Conservation (phyloP, 2,797 vertebrate genomes). For the Microcaecilia unicolor region DNA sequence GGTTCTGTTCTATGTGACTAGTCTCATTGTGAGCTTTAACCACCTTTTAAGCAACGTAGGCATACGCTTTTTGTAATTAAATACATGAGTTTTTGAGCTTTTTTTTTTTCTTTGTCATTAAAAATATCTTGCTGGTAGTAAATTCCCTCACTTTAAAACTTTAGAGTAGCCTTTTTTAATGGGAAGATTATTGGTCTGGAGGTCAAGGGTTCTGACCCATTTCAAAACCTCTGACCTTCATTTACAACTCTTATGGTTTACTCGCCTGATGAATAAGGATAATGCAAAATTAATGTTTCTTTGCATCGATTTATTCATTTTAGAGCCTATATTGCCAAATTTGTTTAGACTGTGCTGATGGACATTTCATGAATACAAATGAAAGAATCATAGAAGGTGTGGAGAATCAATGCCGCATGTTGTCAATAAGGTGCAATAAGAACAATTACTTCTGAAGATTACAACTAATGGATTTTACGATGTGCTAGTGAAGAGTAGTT, state of each 20-base stretch:
- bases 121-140: slow-evolving; percentile 59
- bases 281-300: slow-evolving; percentile 97
- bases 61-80: slow-evolving; percentile 35
- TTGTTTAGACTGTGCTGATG: slow-evolving; percentile 83
- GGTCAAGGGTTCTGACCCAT: slow-evolving; percentile 90
- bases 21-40: neutral
- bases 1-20: neutral
- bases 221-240: slow-evolving; percentile 85
- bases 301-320: slow-evolving; percentile 83
- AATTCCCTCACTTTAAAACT: slow-evolving; percentile 64
- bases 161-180: slow-evolving; percentile 69
- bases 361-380: slow-evolving; percentile 97
- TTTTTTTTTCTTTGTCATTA: slow-evolving; percentile 48
- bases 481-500: slow-evolving; percentile 55
- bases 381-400: slow-evolving; percentile 85
- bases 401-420: slow-evolving; percentile 64
- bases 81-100: slow-evolving; percentile 41
- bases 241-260: slow-evolving; percentile 61
- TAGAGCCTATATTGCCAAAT: slow-evolving; percentile 83
- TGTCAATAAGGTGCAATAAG: slow-evolving; percentile 62
- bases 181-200: slow-evolving; percentile 71
- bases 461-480: slow-evolving; percentile 62
- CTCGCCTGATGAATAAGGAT: slow-evolving; percentile 86
- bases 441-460: slow-evolving; percentile 63
- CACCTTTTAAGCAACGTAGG: slow-evolving; percentile 4